Evolutionary conservation across 1,140 invertebrate genomes (phyloP), one percentile per base, ranked within the genome.

Genomic region (Eueides isabella): DNA sequence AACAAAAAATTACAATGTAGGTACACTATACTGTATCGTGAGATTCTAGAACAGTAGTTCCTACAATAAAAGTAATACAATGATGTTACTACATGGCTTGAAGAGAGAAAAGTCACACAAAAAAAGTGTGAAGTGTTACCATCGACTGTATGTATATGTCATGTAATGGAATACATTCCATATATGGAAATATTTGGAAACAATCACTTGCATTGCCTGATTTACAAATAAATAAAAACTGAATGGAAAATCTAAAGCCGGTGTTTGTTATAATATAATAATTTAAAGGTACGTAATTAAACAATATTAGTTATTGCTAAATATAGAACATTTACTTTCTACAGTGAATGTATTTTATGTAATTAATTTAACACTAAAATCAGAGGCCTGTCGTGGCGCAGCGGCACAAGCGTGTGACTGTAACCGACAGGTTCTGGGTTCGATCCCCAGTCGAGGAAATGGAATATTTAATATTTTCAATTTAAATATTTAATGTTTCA

Each of bases 11-110:
- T 0, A 55, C 44, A 55, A 38, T 2, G 19, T 11, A 38, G 5
- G 11, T 55, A 26, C 44, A 12, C 7, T 48, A 11, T 48, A n/a
- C n/a, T n/a, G n/a, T n/a, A n/a, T n/a, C n/a, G n/a, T n/a, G n/a
- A n/a, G n/a, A n/a, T n/a, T n/a, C n/a, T n/a, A n/a, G 70, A 77
- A 75, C 72, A 80, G 72, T 75, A 75, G 63, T 41, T 33, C 31
- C 30, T 61, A 75, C 67, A 75, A 70, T 63, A 30, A 72, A 61
- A 74, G 64, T 71, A n/a, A 30, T 16, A 70, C 72, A 61, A 72
- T 75, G 65, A 77, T 72, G 73, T 41, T 41, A 72, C 71, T 77
- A 70, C 67, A 72, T 72, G 68, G 26, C 41, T 61, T 67, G 61
- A 65, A 71, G 41, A 68, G 38, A n/a, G 38, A 44, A 62, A 62